phyloP scores from a whole-genome alignment of 2,113 vertebrate species.

The Pristiophorus japonicus region DNA sequence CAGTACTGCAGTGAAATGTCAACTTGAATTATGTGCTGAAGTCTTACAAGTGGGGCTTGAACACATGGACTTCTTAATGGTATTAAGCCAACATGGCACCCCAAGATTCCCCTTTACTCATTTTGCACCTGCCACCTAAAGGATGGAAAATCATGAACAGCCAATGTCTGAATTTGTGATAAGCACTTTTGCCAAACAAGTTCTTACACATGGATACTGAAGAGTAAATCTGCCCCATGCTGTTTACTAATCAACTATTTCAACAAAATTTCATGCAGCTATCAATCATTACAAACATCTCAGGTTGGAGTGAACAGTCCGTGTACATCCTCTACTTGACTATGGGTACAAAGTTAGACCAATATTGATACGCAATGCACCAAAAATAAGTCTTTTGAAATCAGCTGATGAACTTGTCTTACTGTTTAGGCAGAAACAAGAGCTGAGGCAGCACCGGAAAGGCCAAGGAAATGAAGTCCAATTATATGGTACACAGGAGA shows the following conservation, averaged over 20 bases:
- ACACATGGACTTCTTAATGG: neutral
- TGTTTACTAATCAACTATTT: neutral
- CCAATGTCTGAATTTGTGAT: neutral
- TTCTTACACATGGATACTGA: neutral
- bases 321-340: neutral
- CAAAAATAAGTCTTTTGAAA: neutral
- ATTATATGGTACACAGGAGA: neutral
- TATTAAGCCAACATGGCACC: neutral
- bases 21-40: neutral
- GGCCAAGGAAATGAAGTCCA: neutral
- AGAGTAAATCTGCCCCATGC: too few species aligned
- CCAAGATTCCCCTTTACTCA: neutral
- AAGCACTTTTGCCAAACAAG: neutral
- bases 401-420: neutral
- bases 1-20: neutral
- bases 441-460: neutral
- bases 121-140: neutral
- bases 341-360: neutral
- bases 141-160: neutral
- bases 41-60: neutral
- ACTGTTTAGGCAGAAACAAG: slow-evolving; percentile 12
- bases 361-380: neutral
- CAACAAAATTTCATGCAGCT: neutral
- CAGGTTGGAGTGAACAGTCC: too few species aligned
- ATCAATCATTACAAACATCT: neutral